Percentiles rank a stretch among this genome's conserved stretches.
These are phyloP conservation scores for Herpetotheres cachinnans DNA, from an alignment of 2,113 vertebrate genomes.

Conservation along the genomic window DNA sequence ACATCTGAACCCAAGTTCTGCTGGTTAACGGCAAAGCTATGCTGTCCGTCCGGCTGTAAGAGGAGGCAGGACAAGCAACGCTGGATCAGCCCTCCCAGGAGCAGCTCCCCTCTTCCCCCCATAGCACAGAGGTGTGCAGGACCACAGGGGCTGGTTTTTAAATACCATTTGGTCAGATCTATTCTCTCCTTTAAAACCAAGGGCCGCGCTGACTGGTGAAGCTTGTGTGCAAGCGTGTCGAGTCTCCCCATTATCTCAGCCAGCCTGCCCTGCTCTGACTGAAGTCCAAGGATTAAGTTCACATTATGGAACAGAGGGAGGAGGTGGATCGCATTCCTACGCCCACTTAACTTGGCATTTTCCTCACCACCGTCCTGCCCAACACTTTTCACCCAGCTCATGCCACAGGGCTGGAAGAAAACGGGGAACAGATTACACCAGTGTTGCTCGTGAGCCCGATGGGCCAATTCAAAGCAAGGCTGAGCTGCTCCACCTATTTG, in stretches of 20 bases:
- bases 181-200: not conserved
- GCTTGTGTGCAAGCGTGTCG: not conserved
- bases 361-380: not conserved
- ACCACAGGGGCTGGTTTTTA: not conserved
- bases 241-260: not conserved
- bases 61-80: not conserved
- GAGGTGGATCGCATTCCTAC: not conserved
- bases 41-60: not conserved
- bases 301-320: not conserved
- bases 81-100: not conserved
- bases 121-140: not conserved
- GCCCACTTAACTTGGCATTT: not conserved
- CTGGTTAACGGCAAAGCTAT: not conserved
- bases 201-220: rapidly evolving
- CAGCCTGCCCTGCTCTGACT: not conserved
- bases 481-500: not conserved
- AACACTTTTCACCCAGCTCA: not conserved
- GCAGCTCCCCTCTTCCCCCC: not conserved
- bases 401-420: not conserved
- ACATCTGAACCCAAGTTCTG: not conserved
- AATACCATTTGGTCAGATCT: not conserved
- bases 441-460: not conserved
- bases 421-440: rapidly evolving
- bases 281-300: not conserved
- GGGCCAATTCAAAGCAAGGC: not conserved